These are phyloP conservation scores for Ancistrus triradiatus DNA, from an alignment of 2,113 vertebrate species.

Conservation along the genomic window DNA sequence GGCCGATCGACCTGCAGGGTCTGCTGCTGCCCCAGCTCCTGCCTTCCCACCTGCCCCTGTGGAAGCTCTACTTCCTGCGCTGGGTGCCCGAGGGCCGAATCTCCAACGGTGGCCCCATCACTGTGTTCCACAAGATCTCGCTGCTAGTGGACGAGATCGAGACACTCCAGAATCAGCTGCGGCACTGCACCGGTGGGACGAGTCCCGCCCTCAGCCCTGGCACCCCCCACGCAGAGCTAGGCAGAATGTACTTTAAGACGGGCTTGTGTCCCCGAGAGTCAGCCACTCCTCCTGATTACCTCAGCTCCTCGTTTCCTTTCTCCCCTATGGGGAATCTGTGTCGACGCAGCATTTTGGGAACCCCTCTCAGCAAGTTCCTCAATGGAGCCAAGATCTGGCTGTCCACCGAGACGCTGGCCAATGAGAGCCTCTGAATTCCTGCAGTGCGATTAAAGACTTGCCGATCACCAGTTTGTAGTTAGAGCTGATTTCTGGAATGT, in stretches of 20 bases:
- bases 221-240: constrained; percentile 55
- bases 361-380: constrained; percentile 91
- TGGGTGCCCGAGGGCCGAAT: constrained; percentile 95
- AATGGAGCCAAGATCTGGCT: constrained; percentile 94
- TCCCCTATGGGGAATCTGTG: constrained; percentile 89
- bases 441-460: no score
- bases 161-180: constrained; percentile 73
- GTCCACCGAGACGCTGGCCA: constrained; percentile 91
- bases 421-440: constrained; percentile 67
- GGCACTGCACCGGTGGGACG: constrained; percentile 66
- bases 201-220: constrained; percentile 48
- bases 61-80: constrained; percentile 94
- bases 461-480: no score
- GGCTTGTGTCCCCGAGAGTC: constrained; percentile 48
- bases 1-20: constrained; percentile 77
- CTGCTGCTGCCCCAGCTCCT: constrained; percentile 77
- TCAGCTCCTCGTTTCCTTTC: constrained; percentile 93
- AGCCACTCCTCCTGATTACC: constrained; percentile 70
- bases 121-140: constrained; percentile 80
- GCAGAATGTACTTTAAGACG: constrained; percentile 85
- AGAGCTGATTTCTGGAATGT: constrained; percentile 10
- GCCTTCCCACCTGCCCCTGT: constrained; percentile 80
- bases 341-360: constrained; percentile 81
- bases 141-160: constrained; percentile 87
- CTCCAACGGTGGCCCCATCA: constrained; percentile 75